Base-by-base conservation (phyloP, 1,140 invertebrate genomes). In the Diploscapter pachys region DNA sequence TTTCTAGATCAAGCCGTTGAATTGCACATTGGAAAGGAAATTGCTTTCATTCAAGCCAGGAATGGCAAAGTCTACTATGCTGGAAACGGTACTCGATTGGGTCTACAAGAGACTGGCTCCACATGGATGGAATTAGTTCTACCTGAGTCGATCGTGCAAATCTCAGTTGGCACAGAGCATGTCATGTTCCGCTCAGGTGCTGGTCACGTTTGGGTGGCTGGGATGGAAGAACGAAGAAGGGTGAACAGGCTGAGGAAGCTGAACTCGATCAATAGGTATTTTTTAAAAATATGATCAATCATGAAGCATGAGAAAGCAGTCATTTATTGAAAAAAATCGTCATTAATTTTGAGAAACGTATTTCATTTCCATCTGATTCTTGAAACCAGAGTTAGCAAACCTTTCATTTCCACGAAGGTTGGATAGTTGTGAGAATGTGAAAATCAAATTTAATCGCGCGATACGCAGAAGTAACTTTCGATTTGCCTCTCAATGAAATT, bases 11-110 rank as follows among this genome's bases (percentile, higher is more conserved):
- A 79, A 66, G 73, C 79, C 5, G 77, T 77, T 11, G 82, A 84
- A 59, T 70, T 84, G 3, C 83, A 85, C 62, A 51, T 84, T 13
- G 73, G 81, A 5, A 53, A 68, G 31, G 80, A 81, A 6, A 64
- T 85, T 4, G 82, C 81, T 5, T 80, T 84, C 75, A 55, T 84
- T 54, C 73, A 85, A 71, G 78, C 82, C 2, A 69, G 82, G 50
- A 76, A 56, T 31, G 82, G 82, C 50, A 81, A 84, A 76, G 80
- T 84, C 11, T 85, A 72, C 66, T 85, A 85, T 72, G 80, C 80
- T 55, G 83, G 83, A 48, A 76, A 79, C 53, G 83, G 76, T 63
- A 64, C 54, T 31, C n/a, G 76, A 8, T 78, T 85, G 54, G 79
- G 75, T 6, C 72, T 83, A 13, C 63, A 79, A 9, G 80, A 81